Evolutionary conservation across 1,140 invertebrate genomes (phyloP).

Genomic region (Drosophila simulans): DNA sequence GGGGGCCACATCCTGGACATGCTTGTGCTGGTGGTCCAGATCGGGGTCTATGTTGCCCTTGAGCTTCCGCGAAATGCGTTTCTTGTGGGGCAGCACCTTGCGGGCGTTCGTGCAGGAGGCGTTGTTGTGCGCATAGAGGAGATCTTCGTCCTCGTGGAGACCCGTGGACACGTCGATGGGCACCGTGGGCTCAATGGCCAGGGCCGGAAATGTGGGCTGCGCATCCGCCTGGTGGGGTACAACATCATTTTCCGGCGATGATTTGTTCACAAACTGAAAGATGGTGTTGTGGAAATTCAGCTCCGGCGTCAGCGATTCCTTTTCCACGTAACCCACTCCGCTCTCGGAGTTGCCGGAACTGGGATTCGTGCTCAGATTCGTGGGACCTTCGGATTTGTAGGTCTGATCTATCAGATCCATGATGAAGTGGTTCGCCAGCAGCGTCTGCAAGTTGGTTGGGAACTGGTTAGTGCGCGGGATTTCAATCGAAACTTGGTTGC

Average conservation of each 20-base stretch:
- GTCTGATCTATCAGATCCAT: slow-evolving; percentile 71
- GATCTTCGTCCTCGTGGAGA: slow-evolving; percentile 57
- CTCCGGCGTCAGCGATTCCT: slow-evolving; percentile 55
- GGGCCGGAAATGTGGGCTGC: slow-evolving; percentile 53
- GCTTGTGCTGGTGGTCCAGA: slow-evolving; percentile 54
- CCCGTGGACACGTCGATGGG: slow-evolving; percentile 57
- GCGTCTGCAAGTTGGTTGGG: slow-evolving; percentile 37
- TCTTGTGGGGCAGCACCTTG: slow-evolving; percentile 86
- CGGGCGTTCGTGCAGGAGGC: slow-evolving; percentile 57
- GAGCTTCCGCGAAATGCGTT: slow-evolving; percentile 86
- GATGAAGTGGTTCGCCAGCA: slow-evolving; percentile 70
- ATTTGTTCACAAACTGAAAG: slow-evolving; percentile 74
- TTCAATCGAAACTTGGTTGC: rapidly evolving
- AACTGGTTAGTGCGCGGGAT: neutral
- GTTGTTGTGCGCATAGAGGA: slow-evolving; percentile 44
- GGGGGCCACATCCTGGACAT: slow-evolving; percentile 31
- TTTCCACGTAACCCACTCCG: slow-evolving; percentile 26
- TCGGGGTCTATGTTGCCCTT: slow-evolving; percentile 83
- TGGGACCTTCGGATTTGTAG: slow-evolving; percentile 61
- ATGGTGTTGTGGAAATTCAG: slow-evolving; percentile 70
- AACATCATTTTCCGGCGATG: slow-evolving; percentile 30
- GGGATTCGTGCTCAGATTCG: slow-evolving; percentile 56
- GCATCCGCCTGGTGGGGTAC: slow-evolving; percentile 11
- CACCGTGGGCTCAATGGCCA: slow-evolving; percentile 67
- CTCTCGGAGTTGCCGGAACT: slow-evolving; percentile 2